These are phyloP conservation scores for Drosophila erecta DNA, from an alignment of 1,140 invertebrate genomes.

Conservation along the genomic window DNA sequence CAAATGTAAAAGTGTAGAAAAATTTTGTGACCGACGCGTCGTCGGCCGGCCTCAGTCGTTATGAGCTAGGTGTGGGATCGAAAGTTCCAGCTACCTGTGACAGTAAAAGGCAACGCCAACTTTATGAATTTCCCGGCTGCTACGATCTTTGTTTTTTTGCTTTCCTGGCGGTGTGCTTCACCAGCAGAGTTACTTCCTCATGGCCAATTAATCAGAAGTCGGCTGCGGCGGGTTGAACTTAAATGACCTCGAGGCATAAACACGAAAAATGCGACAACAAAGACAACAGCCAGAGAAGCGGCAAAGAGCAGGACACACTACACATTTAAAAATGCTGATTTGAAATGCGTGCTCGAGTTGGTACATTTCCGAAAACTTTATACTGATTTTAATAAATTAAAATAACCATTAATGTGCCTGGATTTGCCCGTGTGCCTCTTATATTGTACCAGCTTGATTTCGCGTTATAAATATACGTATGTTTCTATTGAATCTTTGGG, in stretches of 20 bases:
- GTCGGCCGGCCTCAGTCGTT: not conserved
- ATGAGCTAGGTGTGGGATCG: not conserved
- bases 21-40: conserved; percentile 6
- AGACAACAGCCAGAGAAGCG: conserved; percentile 26
- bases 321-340: not conserved
- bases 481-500: not conserved
- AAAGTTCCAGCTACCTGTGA: not conserved
- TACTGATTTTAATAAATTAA: no score
- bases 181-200: conserved; percentile 28
- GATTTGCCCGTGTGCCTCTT: no score
- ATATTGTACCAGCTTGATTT: no score
- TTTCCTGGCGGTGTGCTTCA: not conserved
- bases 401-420: no score
- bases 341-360: no score
- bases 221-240: conserved; percentile 54
- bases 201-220: conserved; percentile 71
- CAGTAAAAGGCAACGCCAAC: not conserved
- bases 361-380: no score
- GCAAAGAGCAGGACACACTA: conserved; percentile 6
- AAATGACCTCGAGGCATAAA: conserved; percentile 71
- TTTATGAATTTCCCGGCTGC: not conserved
- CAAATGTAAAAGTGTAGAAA: conserved; percentile 10
- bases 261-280: conserved; percentile 68
- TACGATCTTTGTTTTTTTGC: not conserved
- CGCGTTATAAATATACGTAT: no score